phyloP scores from a whole-genome alignment of 23 tunicate genomes.

The Pegea sp. region DNA sequence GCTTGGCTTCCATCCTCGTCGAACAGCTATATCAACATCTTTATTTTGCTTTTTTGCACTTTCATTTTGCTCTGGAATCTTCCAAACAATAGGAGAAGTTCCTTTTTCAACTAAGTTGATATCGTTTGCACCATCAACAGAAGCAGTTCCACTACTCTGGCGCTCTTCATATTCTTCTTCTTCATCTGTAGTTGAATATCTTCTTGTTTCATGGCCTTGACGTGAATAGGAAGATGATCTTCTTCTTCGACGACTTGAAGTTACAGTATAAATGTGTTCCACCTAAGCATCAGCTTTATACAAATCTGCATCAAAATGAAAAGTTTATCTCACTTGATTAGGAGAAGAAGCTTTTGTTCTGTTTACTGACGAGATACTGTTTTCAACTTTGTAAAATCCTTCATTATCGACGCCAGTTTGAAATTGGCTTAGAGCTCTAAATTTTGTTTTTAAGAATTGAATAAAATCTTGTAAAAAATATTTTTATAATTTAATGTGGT shows the following conservation, averaged over 20 bases:
- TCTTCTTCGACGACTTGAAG: background rate
- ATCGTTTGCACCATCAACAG: conserved; percentile 4
- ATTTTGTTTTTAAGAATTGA: too few relatives aligned
- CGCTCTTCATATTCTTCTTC: background rate
- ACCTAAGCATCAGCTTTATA: background rate
- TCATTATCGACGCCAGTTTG: too few relatives aligned
- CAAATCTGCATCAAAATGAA: background rate
- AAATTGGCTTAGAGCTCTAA: too few relatives aligned
- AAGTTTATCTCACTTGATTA: background rate
- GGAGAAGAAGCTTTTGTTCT: too few relatives aligned
- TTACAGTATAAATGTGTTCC: too few relatives aligned
- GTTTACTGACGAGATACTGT: too few relatives aligned
- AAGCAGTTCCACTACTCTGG: background rate
- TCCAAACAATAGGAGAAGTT: conserved; percentile 78
- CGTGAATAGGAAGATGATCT: background rate
- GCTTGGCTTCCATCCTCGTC: conserved; percentile 89
- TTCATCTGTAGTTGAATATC: background rate
- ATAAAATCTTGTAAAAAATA: too few relatives aligned
- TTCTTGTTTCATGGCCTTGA: background rate
- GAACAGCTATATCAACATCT: conserved; percentile 24
- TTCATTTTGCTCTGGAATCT: conserved; percentile 8
- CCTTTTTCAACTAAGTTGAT: conserved; percentile 14
- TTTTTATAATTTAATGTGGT: too few relatives aligned
- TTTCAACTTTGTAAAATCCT: too few relatives aligned
- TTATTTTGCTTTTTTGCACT: conserved; percentile 2